Evolutionary conservation across 2,113 vertebrate species (phyloP), one percentile per base, ranked within the genome.

Genomic region (Ondatra zibethicus): DNA sequence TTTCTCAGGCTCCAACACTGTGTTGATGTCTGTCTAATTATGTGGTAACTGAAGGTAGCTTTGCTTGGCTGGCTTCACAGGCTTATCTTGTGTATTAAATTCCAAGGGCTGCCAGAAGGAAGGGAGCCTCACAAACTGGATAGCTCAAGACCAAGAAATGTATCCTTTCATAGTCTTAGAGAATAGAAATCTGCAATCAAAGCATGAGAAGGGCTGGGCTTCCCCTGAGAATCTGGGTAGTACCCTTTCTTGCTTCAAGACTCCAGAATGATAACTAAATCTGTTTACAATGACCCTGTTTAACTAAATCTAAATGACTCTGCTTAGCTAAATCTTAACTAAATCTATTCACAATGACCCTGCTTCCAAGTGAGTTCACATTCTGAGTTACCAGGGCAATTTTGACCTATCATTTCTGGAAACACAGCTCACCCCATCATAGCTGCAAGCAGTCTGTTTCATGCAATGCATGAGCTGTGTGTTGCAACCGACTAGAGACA

Each of bases 21-120:
- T 25, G 86, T 50, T 72, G 73, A 75, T 75, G 52, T 21, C 39
- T 65, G 77, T 95, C 76, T 77, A 72, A 84, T 84, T 72, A 81
- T 36, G 13, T 21, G 33, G 66, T 45, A 31, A 85, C 27, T 80
- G 81, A 50, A 25, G 52, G 25, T 0, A 0, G 58, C 39, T 72
- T 65, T 47, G 50, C 86, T 29, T 72, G 31, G 29, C 23, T 76
- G 5, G 65, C 87, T 50, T 50, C 31, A 39, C 36, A 61, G 70
- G 36, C 12, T 14, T 27, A 68, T 29, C 14, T 19, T 23, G n/a
- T 5, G 3, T 47, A 29, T 4, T 13, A 10, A 75, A 70, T 68
- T 63, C 61, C 58, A n/a, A 33, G 6, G 10, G 17, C 58, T 93
- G 72, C 91, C 70, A 75, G 16, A 66, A 93, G 36, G 55, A 86